These are phyloP conservation scores for Thaumetopoea pityocampa DNA, from an alignment of 1,140 invertebrate genomes.

Conservation along the genomic window DNA sequence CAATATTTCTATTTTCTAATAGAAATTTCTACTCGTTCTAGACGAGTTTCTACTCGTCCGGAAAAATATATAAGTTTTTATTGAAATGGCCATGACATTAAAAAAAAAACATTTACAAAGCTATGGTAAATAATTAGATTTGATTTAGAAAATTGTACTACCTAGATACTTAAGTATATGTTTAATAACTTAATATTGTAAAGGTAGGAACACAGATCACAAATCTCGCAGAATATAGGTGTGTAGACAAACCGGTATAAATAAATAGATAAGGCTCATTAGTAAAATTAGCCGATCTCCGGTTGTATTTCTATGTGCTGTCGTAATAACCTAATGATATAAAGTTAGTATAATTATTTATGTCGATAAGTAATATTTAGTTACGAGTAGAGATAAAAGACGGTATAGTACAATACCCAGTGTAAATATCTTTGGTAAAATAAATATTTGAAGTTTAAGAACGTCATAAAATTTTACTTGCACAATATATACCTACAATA, in stretches of 20 bases:
- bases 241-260: constrained; percentile 12
- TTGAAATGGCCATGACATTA: too few species aligned
- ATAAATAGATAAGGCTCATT: too few species aligned
- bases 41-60: too few species aligned
- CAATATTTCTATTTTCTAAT: too few species aligned
- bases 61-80: too few species aligned
- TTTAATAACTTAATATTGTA: too few species aligned
- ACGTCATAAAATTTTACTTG: constrained; percentile 11
- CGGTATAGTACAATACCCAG: too few species aligned
- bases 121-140: constrained; percentile 24
- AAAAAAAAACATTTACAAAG: constrained; percentile 1
- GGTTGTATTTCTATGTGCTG: constrained; percentile 10
- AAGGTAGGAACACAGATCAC: constrained; percentile 45
- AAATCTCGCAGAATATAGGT: constrained; percentile 46
- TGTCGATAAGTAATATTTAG: constrained; percentile 7
- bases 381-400: too few species aligned
- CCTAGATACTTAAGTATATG: too few species aligned
- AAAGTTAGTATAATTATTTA: constrained; percentile 5
- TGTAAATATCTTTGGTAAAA: constrained; percentile 15
- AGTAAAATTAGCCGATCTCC: too few species aligned
- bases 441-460: constrained; percentile 9
- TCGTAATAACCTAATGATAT: constrained; percentile 7
- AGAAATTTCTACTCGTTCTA: too few species aligned
- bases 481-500: too few species aligned
- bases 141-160: constrained; percentile 36